A percentile compares a stretch with the other conserved stretches of the same genome.
These are phyloP conservation scores for Megaustenia siamemsis DNA, from an alignment of 2,888 invertebrate species.

Conservation along the genomic window DNA sequence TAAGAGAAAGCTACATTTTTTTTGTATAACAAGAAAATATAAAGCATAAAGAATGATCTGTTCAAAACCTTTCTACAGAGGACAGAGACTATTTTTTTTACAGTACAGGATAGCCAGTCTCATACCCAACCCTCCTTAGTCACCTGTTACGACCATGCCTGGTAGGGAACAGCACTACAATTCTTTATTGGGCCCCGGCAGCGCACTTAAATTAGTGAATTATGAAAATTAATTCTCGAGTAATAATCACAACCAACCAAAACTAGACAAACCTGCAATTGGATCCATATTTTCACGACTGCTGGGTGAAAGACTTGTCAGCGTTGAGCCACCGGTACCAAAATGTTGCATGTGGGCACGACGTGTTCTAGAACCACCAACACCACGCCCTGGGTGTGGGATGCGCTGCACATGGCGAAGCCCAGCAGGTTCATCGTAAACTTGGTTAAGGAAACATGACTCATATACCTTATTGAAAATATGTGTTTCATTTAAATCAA, in stretches of 20 bases:
- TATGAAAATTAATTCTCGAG: too few species aligned
- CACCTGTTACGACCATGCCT: too few species aligned
- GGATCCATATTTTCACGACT: conserved; percentile 97
- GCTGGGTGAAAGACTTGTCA: conserved; percentile 91
- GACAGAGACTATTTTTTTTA: too few species aligned
- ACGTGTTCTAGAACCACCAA: conserved; percentile 88
- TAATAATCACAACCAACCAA: background rate
- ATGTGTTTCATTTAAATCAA: background rate
- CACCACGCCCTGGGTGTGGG: conserved; percentile 87
- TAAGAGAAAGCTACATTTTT: too few species aligned
- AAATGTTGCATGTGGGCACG: conserved; percentile 95
- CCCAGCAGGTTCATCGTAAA: conserved; percentile 91
- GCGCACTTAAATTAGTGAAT: background rate
- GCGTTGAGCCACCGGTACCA: conserved; percentile 87
- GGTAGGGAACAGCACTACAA: too few species aligned
- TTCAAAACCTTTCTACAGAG: too few species aligned
- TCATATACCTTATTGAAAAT: background rate
- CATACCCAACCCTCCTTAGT: too few species aligned
- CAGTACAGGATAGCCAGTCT: too few species aligned
- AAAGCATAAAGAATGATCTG: too few species aligned
- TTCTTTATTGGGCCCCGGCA: too few species aligned
- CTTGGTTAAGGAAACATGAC: conserved; percentile 53
- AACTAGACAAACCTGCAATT: conserved; percentile 84
- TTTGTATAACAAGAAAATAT: too few species aligned
- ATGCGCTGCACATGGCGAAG: conserved; percentile 86